phyloP scores from a whole-genome alignment of 2,797 vertebrate species.

The Gymnocypris eckloni region DNA sequence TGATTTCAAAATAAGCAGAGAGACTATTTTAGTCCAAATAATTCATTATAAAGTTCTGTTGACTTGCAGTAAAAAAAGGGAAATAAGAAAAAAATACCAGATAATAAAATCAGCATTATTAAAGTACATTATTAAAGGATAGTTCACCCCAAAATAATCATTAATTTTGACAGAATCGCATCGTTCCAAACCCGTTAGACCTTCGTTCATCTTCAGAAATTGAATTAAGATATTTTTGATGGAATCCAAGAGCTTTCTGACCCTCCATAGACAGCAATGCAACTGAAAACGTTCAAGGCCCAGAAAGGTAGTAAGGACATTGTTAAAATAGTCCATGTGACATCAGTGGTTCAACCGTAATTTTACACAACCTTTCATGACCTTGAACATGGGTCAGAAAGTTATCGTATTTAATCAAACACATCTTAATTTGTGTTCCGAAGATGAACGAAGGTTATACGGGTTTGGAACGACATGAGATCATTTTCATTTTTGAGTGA shows the following conservation, averaged over 20 bases:
- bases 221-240: background rate
- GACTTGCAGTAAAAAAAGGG: background rate
- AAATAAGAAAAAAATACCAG: background rate
- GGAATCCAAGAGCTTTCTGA: background rate
- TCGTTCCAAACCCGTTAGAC: no score
- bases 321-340: no score
- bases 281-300: background rate
- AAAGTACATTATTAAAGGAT: background rate
- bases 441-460: background rate
- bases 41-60: background rate
- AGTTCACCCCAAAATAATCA: background rate
- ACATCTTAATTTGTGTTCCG: background rate
- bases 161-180: no score
- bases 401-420: background rate
- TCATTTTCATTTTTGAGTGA: background rate
- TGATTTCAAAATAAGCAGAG: slow-evolving; percentile 22
- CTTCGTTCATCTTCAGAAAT: no score
- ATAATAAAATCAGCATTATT: background rate
- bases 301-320: background rate
- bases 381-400: no score
- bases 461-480: no score
- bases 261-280: background rate
- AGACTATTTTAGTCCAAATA: slow-evolving; percentile 15
- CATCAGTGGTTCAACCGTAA: no score
- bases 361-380: no score